A percentile compares a stretch with the other conserved stretches of the same genome.
Evolutionary conservation across 2,113 vertebrate genomes (phyloP).

Genomic region (Forbesichthys papilliferus): DNA sequence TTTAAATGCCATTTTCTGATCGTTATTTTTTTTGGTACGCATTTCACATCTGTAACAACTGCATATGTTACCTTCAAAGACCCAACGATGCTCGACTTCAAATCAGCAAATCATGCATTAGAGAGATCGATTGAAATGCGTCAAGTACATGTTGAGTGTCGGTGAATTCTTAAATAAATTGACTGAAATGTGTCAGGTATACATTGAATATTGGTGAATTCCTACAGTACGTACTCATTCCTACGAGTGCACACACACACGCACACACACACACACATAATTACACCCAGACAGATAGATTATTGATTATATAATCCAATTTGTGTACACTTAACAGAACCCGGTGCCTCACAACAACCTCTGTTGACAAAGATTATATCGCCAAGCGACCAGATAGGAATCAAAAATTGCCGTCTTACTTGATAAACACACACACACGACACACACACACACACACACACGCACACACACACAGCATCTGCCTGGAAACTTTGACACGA

Average conservation of each 20-base stretch:
- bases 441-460: conserved; percentile 19
- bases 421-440: conserved; percentile 7
- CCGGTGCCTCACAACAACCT: conserved; percentile 14
- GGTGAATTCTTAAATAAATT: background rate
- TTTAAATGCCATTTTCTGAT: no score
- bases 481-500: background rate
- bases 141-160: no score
- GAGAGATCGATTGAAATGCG: no score
- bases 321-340: background rate
- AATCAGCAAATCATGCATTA: no score
- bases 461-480: conserved; percentile 6
- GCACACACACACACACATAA: background rate
- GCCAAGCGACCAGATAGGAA: background rate
- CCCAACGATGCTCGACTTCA: no score
- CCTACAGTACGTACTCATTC: no score
- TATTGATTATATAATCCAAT: no score
- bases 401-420: background rate
- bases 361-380: background rate
- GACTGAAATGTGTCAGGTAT: no score
- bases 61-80: no score
- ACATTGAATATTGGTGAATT: no score
- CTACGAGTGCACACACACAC: background rate
- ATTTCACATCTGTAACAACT: no score
- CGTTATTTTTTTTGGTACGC: no score
- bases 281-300: background rate